phyloP scores from a whole-genome alignment of 2,888 invertebrate species.

The Heliconius cydno region DNA sequence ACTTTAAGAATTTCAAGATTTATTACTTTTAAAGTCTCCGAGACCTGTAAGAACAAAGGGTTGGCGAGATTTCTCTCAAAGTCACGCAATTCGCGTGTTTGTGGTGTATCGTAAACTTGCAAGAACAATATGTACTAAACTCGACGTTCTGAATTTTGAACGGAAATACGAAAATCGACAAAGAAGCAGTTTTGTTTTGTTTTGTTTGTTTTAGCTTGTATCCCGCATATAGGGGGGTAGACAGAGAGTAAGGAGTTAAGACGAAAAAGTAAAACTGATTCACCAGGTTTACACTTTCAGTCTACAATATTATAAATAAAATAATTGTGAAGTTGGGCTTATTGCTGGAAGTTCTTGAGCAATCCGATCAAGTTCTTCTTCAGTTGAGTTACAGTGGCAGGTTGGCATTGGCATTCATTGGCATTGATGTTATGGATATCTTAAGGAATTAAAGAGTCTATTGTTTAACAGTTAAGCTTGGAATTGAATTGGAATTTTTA shows the following conservation, averaged over 20 bases:
- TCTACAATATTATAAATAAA: neutral
- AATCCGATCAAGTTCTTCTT: neutral
- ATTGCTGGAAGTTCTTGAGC: neutral
- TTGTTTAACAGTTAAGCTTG: neutral
- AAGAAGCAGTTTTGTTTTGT: neutral
- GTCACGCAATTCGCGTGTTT: constrained; percentile 38
- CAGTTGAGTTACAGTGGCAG: neutral
- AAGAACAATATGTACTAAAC: constrained; percentile 28
- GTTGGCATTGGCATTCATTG: no score
- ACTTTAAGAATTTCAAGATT: constrained; percentile 26
- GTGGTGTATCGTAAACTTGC: constrained; percentile 35
- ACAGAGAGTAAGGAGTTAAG: neutral
- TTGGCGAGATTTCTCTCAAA: constrained; percentile 28
- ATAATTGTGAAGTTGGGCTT: neutral
- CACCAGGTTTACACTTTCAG: no score
- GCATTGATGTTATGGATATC: neutral
- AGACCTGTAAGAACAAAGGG: constrained; percentile 26
- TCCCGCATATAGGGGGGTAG: neutral
- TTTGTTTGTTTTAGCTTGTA: neutral
- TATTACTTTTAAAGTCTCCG: constrained; percentile 30
- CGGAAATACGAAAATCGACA: constrained; percentile 4
- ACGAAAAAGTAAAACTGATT: no score
- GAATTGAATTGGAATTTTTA: neutral
- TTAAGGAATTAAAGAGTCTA: neutral
- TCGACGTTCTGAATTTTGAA: constrained; percentile 7